Conservation (phyloP, 2,113 vertebrate genomes). For the Spilogale gracilis region DNA sequence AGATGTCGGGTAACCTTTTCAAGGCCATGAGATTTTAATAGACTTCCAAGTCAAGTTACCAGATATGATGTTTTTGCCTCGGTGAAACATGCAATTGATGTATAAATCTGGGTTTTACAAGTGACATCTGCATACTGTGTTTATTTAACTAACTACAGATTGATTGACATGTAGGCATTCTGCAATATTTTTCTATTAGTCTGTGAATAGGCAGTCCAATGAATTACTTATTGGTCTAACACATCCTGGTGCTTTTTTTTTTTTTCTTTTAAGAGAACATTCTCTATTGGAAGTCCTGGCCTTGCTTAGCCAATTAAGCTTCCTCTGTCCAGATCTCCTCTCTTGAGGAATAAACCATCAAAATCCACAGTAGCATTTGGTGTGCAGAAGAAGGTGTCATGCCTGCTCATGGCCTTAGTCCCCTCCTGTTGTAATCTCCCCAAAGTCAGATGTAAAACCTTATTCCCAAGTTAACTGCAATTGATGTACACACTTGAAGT, state of each 20-base stretch:
- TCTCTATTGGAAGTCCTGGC: slow-evolving; percentile 43
- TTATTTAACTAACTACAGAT: slow-evolving; percentile 60
- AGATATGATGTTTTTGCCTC: slow-evolving; percentile 40
- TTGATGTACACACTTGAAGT: not conserved
- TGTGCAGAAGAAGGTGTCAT: slow-evolving; percentile 34
- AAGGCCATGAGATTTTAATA: not conserved
- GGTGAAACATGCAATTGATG: slow-evolving; percentile 54
- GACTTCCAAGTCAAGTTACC: slow-evolving; percentile 44
- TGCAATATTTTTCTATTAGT: slow-evolving; percentile 74
- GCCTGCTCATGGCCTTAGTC: not conserved
- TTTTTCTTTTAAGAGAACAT: slow-evolving; percentile 21
- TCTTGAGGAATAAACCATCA: slow-evolving; percentile 58
- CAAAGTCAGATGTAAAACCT: slow-evolving; percentile 59
- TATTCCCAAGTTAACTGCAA: slow-evolving; percentile 58
- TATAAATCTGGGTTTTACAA: slow-evolving; percentile 34
- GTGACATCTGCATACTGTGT: not conserved
- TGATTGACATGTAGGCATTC: slow-evolving; percentile 23
- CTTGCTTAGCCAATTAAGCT: slow-evolving; percentile 80
- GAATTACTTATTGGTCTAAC: slow-evolving; percentile 66
- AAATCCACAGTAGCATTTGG: slow-evolving; percentile 39
- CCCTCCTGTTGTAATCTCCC: slow-evolving; percentile 23
- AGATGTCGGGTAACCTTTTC: slow-evolving; percentile 66
- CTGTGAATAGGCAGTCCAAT: slow-evolving; percentile 55
- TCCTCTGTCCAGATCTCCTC: slow-evolving; percentile 59
- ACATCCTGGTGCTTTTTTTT: not conserved